phyloP scores from a whole-genome alignment of 2,888 invertebrate genomes.

The Sepioteuthis lessoniana region DNA sequence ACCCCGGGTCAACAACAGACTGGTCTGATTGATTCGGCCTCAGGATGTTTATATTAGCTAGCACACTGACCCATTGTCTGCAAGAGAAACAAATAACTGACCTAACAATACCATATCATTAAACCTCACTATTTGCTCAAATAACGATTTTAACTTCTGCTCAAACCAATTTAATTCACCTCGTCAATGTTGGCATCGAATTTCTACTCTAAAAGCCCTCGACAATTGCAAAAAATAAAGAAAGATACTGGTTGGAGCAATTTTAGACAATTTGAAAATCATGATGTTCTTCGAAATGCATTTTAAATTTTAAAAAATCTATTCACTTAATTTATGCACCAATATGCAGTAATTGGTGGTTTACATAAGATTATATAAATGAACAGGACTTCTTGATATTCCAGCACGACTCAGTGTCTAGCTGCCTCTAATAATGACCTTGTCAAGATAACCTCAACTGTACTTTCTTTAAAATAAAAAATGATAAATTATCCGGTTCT shows the following conservation, averaged over 20 bases:
- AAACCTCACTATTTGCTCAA: background rate
- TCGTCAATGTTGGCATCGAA: background rate
- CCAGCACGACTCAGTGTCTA: too few species aligned
- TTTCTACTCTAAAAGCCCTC: background rate
- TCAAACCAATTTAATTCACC: background rate
- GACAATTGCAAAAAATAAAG: background rate
- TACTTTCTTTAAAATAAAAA: too few species aligned
- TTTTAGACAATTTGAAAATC: background rate
- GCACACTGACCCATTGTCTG: background rate
- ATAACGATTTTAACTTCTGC: background rate
- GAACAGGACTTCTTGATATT: too few species aligned
- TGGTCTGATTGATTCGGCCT: background rate
- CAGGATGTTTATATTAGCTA: background rate
- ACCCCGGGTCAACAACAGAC: background rate
- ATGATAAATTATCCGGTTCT: too few species aligned
- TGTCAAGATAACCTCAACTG: too few species aligned
- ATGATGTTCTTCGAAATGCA: background rate
- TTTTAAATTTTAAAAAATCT: background rate
- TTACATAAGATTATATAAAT: too few species aligned
- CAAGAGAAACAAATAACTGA: background rate
- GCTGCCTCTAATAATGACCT: too few species aligned
- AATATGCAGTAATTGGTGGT: too few species aligned
- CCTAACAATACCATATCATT: background rate
- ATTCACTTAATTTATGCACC: background rate
- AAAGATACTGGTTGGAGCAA: background rate